Evolutionary conservation across 64 coral and sea anemone genomes (phyloP), one percentile per base, ranked within the genome.

Genomic region (Montipora foliosa): DNA sequence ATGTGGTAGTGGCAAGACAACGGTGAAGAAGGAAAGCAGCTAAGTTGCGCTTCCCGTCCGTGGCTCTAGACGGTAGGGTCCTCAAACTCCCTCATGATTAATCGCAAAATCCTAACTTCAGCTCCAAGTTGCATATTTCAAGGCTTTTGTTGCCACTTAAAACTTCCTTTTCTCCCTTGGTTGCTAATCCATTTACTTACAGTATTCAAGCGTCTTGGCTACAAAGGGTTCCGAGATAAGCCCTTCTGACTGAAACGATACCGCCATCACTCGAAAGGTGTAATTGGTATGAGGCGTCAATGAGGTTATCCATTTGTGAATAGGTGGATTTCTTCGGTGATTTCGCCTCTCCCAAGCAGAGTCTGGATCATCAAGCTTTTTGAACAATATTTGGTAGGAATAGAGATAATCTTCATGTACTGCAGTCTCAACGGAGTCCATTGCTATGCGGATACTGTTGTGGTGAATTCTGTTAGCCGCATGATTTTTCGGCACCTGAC

Each of bases 241-340:
- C 44, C 82, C 82, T 49, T 3, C 82, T 9, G 82, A 72, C 17
- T 86, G 16, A 22, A 86, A 86, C 6, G 82, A 86, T n/a, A 1
- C 17, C 5, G 82, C 64, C 45, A 50, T 49, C 13, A 86, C 82
- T 15, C 82, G 82, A 50, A 86, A 71, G 82, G 59, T 86, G 66
- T 86, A 86, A 7, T 86, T 86, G 62, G 82, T 86, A 11, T 86
- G 50, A 21, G 62, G n/a, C 20, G 12, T n/a, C 5, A 86, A 9
- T 4, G 5, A 5, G 13, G 15, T 1, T 14, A 71, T 12, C 8
- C 7, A 4, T 11, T 0, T 0, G 47, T 37, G 44, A 3, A 16
- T 8, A 5, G 45, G 45, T 10, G 46, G 12, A 72, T 86, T 71
- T n/a, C 19, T 22, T 2, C 82, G 82, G 46, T 20, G 17, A 22